Evolutionary conservation across 2,797 vertebrate species (phyloP).

Genomic region (Lagorchestes hirsutus): DNA sequence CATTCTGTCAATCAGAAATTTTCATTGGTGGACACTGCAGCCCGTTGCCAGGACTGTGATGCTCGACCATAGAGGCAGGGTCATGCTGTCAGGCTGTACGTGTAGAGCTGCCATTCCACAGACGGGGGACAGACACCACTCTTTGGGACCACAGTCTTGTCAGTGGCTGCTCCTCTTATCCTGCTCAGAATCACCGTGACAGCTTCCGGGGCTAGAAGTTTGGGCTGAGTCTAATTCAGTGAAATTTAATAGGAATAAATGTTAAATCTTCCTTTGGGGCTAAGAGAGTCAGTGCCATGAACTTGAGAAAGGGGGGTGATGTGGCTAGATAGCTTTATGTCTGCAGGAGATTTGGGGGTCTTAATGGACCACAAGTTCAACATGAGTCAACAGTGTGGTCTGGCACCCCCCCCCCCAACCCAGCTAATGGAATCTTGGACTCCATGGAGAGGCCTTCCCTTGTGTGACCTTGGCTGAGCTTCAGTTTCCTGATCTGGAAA

Average conservation of each 20-base stretch:
- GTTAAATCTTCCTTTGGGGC: not conserved
- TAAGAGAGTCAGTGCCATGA: not conserved
- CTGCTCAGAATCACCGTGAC: not conserved
- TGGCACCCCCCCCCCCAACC: too few relatives aligned
- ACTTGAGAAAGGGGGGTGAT: not conserved
- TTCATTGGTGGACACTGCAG: not conserved
- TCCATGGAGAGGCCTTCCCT: too few relatives aligned
- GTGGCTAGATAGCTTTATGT: not conserved
- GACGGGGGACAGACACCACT: not conserved
- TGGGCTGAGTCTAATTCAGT: not conserved
- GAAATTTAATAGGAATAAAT: not conserved
- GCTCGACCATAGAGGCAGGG: not conserved
- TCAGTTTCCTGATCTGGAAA: not conserved
- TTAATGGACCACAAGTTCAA: not conserved
- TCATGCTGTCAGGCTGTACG: fast-evolving
- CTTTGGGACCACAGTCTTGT: not conserved
- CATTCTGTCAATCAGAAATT: not conserved
- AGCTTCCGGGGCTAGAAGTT: not conserved
- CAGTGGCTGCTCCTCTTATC: not conserved
- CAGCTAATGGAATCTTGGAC: not conserved
- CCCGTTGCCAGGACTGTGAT: not conserved
- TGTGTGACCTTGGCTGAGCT: not conserved
- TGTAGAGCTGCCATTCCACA: not conserved
- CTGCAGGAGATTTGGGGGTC: not conserved
- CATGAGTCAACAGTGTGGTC: not conserved